Conservation (phyloP, 2,113 vertebrate genomes). For the Carassius carassius region DNA sequence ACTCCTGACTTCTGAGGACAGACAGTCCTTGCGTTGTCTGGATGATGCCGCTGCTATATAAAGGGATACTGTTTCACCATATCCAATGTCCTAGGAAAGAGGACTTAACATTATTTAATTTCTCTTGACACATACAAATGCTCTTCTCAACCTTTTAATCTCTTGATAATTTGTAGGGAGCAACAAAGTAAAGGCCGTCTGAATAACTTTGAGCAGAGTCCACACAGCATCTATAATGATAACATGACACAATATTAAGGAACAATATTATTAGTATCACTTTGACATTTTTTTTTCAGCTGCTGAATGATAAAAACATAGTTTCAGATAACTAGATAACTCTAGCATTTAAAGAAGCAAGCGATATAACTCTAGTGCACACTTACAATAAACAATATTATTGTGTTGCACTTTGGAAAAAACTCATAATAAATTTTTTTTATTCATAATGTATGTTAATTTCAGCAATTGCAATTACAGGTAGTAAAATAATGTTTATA, state of each 20-base stretch:
- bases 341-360: no score
- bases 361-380: no score
- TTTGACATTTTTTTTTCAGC: no score
- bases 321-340: no score
- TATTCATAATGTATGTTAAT: background rate
- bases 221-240: no score
- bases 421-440: background rate
- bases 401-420: background rate
- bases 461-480: background rate
- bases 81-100: slow-evolving; percentile 7
- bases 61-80: background rate
- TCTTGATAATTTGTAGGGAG: slow-evolving; percentile 48
- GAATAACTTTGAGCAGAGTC: background rate
- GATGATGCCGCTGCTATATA: background rate
- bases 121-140: slow-evolving; percentile 53
- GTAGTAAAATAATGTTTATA: background rate
- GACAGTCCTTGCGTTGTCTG: background rate
- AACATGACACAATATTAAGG: no score
- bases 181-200: slow-evolving; percentile 16
- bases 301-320: no score
- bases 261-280: no score
- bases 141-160: slow-evolving; percentile 57
- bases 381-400: no score
- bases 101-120: slow-evolving; percentile 35
- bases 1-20: slow-evolving; percentile 1